Conservation (phyloP, 2,797 vertebrate genomes). For the Ctenosaura bakeri region DNA sequence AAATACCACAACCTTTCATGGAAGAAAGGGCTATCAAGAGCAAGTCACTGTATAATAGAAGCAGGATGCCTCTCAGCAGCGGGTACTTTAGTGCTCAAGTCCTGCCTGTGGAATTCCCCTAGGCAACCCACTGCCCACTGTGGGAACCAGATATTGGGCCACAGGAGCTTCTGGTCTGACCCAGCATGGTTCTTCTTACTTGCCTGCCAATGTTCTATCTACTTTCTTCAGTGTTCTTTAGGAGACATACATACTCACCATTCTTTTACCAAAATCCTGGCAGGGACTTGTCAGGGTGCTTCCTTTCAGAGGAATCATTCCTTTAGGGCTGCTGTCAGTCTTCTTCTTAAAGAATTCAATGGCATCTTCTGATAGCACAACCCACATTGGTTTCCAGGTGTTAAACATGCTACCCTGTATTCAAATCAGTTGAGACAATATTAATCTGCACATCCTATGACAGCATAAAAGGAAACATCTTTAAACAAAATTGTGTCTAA, state of each 20-base stretch:
- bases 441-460: neutral
- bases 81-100: neutral
- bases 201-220: too few relatives aligned
- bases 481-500: neutral
- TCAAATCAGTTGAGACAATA: constrained; percentile 9
- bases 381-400: constrained; percentile 95
- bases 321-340: constrained; percentile 92
- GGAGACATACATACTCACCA: constrained; percentile 79
- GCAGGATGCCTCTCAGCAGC: neutral
- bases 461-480: neutral
- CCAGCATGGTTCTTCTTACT: neutral
- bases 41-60: neutral
- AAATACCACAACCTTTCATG: neutral
- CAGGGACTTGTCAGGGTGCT: constrained; percentile 87
- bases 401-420: constrained; percentile 91
- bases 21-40: neutral
- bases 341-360: constrained; percentile 96
- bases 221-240: neutral
- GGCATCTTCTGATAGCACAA: constrained; percentile 92
- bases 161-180: neutral
- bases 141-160: neutral
- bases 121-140: too few relatives aligned
- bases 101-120: neutral
- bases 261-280: constrained; percentile 92
- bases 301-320: constrained; percentile 95